Base-by-base conservation (phyloP, 2,888 invertebrate genomes). In the Ctenicera cuprea region DNA sequence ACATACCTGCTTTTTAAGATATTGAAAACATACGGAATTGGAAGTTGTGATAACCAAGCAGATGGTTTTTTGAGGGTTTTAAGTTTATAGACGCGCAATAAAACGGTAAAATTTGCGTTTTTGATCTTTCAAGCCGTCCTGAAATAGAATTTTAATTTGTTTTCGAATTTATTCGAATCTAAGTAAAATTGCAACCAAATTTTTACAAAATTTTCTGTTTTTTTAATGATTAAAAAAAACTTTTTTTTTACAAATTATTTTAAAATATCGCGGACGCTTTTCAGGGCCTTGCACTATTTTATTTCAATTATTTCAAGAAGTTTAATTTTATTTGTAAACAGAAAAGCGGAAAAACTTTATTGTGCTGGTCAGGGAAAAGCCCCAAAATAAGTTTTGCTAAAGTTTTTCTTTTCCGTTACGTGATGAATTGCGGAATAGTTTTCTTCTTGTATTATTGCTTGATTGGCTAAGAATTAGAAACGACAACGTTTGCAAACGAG, bases 1-100 rank as follows among this genome's bases (percentile, higher is more conserved):
- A 38, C 11, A 18, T 16, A 18, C 38, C 43, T 62, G 62, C 22
- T 62, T 62, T 62, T 62, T 62, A 62, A 62, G 62, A 62, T 62
- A 62, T 62, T 7, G 62, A 62, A 62, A 62, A 62, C 59, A 62
- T 62, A 26, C 5, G 16, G 14, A 14, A 9, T 22, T 37, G 14
- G 33, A 30, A 1, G 9, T 38, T n/a, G 26, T 38, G 38, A 59
- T 59, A 37, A 14, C 3, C 14, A 18, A 20, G 26, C 26, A 26
- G 54, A 30, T 48, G 48, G n/a, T 48, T 48, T 18, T 18, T 16
- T 48, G 48, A 22, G 1, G 9, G 41, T 7, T 12, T 2, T 41
- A 9, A n/a, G 12, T 41, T 41, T 41, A 3, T 2, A 41, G n/a
- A n/a, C 41, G 41, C 3, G 41, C 9, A 3, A 14, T 41, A 41